phyloP scores from a whole-genome alignment of 2,797 vertebrate species.

The Amblyopsis hoosieri region DNA sequence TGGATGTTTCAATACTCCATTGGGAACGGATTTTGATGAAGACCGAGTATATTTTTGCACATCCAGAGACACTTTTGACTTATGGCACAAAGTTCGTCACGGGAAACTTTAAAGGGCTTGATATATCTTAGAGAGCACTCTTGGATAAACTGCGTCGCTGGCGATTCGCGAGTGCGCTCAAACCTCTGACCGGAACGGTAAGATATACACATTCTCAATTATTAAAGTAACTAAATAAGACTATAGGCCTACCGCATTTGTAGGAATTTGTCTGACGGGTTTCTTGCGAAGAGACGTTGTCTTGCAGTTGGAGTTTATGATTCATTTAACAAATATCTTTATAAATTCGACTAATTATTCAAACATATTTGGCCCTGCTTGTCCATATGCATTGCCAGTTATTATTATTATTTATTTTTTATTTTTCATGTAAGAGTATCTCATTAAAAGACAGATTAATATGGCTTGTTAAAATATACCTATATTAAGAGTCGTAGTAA shows the following conservation, averaged over 20 bases:
- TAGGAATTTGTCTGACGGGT: not conserved
- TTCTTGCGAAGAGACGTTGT: slow-evolving; percentile 12
- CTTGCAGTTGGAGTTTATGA: not conserved
- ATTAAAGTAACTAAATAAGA: not conserved
- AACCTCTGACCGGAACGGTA: slow-evolving; percentile 54
- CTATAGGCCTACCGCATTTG: not conserved
- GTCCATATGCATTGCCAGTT: no score
- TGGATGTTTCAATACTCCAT: slow-evolving; percentile 57
- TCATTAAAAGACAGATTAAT: no score
- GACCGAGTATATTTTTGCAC: slow-evolving; percentile 19
- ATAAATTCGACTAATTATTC: not conserved
- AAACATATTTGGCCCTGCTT: no score
- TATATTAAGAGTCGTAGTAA: no score
- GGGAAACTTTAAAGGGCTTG: slow-evolving; percentile 35
- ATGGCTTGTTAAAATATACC: no score
- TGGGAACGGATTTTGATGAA: slow-evolving; percentile 46
- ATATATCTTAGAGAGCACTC: slow-evolving; percentile 42
- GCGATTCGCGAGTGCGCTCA: slow-evolving; percentile 39
- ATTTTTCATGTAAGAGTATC: no score
- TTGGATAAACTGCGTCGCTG: slow-evolving; percentile 48
- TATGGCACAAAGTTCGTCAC: slow-evolving; percentile 8
- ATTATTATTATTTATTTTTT: no score
- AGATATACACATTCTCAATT: slow-evolving; percentile 28
- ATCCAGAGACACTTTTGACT: slow-evolving; percentile 17
- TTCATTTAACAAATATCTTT: not conserved